Evolutionary conservation across 2,797 vertebrate species (phyloP).

Genomic region (Lateolabrax maculatus): DNA sequence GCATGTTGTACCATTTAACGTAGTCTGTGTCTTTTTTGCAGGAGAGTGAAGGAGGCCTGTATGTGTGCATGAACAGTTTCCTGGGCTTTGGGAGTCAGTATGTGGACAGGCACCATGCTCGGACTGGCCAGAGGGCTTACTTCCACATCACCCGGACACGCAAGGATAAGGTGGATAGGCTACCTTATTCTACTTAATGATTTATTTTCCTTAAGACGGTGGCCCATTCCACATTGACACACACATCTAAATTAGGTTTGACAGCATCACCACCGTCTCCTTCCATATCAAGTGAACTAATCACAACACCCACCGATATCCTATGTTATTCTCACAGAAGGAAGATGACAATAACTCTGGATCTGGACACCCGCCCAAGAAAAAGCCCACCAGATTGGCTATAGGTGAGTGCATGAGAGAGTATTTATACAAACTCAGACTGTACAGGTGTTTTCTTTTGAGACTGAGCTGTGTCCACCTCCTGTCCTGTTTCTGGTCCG

Average conservation of each 20-base stretch:
- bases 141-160: constrained; percentile 94
- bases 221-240: background rate
- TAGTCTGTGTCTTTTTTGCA: constrained; percentile 58
- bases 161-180: constrained; percentile 85
- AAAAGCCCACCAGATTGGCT: constrained; percentile 97
- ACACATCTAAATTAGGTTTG: background rate
- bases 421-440: background rate
- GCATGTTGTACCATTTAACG: background rate
- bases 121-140: constrained; percentile 94
- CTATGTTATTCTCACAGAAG: constrained; percentile 82
- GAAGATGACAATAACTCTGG: constrained; percentile 92
- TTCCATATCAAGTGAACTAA: background rate
- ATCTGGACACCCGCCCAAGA: constrained; percentile 96
- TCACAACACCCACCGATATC: background rate
- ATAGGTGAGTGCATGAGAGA: constrained; percentile 87
- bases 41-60: constrained; percentile 97
- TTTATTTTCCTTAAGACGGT: background rate
- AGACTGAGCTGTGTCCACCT: background rate
- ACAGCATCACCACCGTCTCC: background rate
- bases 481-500: constrained; percentile 10
- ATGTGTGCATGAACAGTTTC: constrained; percentile 98
- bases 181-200: background rate
- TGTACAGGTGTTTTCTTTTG: background rate
- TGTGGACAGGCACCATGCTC: constrained; percentile 92
- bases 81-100: constrained; percentile 95